phyloP scores from a whole-genome alignment of 2,113 vertebrate genomes.

The Hystrix cristata region DNA sequence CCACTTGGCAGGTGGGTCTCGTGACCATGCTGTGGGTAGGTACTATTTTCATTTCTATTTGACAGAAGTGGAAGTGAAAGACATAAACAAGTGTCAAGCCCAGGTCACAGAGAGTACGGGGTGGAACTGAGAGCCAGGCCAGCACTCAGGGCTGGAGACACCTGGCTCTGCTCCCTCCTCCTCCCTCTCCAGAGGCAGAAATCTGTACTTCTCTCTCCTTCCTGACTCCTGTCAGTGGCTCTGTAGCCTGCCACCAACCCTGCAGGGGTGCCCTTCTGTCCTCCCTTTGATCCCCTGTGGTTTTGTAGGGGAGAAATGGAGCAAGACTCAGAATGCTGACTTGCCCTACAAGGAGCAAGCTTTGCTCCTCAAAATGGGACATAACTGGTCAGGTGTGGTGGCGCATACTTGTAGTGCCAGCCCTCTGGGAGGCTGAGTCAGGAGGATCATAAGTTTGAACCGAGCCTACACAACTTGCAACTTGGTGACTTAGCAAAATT shows the following conservation, averaged over 20 bases:
- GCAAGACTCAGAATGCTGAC: background rate
- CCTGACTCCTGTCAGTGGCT: background rate
- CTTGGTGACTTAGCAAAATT: background rate
- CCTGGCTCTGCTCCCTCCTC: background rate
- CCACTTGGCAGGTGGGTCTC: background rate
- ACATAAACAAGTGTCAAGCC: background rate
- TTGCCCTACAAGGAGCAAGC: background rate
- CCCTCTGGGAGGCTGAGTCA: background rate
- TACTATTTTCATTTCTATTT: constrained; percentile 24
- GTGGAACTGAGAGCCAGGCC: background rate
- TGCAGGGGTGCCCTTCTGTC: too few species aligned
- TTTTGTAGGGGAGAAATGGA: background rate
- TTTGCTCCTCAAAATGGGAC: background rate
- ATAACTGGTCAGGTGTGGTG: background rate
- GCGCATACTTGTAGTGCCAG: background rate
- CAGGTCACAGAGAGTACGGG: background rate
- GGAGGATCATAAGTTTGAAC: background rate
- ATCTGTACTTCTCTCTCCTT: background rate
- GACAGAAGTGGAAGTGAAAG: background rate
- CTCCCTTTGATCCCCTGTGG: background rate
- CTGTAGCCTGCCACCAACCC: background rate
- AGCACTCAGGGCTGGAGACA: background rate
- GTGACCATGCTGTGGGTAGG: background rate
- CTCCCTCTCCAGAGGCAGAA: background rate
- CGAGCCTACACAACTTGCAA: background rate